These are phyloP conservation scores for Colistium nudipinnis DNA, from an alignment of 2,113 vertebrate genomes.

Conservation along the genomic window DNA sequence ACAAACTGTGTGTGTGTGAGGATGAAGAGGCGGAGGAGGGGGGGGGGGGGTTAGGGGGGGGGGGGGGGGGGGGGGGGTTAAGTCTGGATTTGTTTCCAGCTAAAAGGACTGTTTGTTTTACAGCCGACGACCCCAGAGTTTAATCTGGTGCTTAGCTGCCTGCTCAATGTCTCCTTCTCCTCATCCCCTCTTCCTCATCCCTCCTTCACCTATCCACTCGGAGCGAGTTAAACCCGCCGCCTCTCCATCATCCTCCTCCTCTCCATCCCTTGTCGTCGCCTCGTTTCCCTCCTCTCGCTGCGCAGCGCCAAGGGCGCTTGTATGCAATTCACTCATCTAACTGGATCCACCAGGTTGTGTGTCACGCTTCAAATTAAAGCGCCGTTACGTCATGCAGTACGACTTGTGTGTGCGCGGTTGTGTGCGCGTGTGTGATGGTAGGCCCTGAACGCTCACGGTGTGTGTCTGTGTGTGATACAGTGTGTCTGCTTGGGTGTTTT, in stretches of 20 bases:
- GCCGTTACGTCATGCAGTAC: constrained; percentile 46
- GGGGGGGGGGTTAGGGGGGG: not conserved
- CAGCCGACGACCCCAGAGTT: constrained; percentile 74
- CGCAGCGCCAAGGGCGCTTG: constrained; percentile 16
- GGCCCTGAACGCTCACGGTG: constrained; percentile 23
- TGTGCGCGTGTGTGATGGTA: constrained; percentile 28
- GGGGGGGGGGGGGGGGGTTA: constrained; percentile 26
- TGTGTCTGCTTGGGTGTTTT: constrained; percentile 14
- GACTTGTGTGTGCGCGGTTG: constrained; percentile 14
- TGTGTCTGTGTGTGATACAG: constrained; percentile 22
- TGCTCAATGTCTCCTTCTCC: constrained; percentile 65
- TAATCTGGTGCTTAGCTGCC: constrained; percentile 76
- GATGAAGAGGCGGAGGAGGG: constrained; percentile 10
- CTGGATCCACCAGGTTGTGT: constrained; percentile 57
- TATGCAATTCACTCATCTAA: constrained; percentile 43
- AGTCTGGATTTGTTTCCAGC: constrained; percentile 71
- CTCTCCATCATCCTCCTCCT: not conserved
- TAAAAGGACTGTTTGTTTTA: constrained; percentile 84
- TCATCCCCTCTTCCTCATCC: constrained; percentile 33
- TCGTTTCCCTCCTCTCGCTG: constrained; percentile 36
- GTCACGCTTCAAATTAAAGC: constrained; percentile 49
- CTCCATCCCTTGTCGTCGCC: constrained; percentile 36
- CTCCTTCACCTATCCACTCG: constrained; percentile 51
- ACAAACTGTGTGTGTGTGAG: constrained; percentile 29
- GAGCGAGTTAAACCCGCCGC: constrained; percentile 17